phyloP scores from a whole-genome alignment of 1,140 invertebrate species.

The Tenebrio molitor region DNA sequence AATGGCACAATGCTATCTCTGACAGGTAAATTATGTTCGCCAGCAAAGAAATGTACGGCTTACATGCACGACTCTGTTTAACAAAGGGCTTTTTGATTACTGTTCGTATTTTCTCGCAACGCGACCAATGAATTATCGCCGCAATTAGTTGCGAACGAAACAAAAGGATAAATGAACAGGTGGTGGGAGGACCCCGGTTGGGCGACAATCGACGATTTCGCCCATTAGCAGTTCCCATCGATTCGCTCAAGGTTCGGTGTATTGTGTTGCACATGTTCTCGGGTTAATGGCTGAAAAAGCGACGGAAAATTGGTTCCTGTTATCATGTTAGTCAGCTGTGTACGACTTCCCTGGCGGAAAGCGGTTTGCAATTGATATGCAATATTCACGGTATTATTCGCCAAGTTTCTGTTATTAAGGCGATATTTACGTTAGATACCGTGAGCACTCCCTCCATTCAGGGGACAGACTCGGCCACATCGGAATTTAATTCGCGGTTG shows the following conservation, averaged over 20 bases:
- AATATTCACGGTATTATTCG: no score
- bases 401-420: no score
- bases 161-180: slow-evolving; percentile 4
- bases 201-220: no score
- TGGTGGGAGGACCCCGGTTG: not conserved
- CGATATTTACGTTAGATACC: no score
- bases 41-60: slow-evolving; percentile 33
- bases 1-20: slow-evolving; percentile 39
- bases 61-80: slow-evolving; percentile 28
- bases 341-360: no score
- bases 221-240: no score
- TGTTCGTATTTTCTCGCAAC: slow-evolving; percentile 31
- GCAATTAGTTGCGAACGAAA: slow-evolving; percentile 36
- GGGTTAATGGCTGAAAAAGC: not conserved
- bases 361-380: no score
- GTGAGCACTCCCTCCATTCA: no score
- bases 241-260: not conserved
- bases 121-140: slow-evolving; percentile 33
- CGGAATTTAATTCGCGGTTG: not conserved
- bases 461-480: no score
- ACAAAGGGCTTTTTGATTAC: slow-evolving; percentile 40
- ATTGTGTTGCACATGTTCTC: not conserved
- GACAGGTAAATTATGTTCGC: slow-evolving; percentile 35
- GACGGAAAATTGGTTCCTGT: not conserved
- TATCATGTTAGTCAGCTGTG: no score